Base-by-base conservation (phyloP, 1,140 invertebrate species). In the Pachyrhynchus sulphureomaculatus region DNA sequence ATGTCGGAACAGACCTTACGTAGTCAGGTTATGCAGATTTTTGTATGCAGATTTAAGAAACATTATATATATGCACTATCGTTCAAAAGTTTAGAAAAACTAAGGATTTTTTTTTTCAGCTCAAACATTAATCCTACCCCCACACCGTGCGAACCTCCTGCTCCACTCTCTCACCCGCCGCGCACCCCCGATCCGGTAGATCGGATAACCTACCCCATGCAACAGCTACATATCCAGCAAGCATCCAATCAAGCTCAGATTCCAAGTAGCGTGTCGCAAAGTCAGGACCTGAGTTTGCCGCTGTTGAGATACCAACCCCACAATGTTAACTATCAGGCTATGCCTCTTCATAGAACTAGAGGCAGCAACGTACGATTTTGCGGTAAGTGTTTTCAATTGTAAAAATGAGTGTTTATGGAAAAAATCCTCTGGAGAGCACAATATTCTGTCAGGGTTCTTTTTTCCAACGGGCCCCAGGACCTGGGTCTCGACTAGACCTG, bases 311-410 rank as follows among this genome's bases (percentile, higher is more conserved):
- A 86, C 74, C 86, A 88, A 74, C 85, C 83, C 33, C 78, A 81
- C 24, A 77, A 79, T 18, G 75, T 86, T 0, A 79, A 86, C 10
- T 86, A 86, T 66, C 83, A 83, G 5, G 86, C 88, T 0, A 77
- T 90, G 33, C 83, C 84, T 44, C 84, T 92, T 64, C 90, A 92
- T 72, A 82, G 87, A 41, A 91, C 89, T 0, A 85, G 86, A 66
- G 95, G 95, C 0, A 81, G 87, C 41, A 95, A 96, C 77, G 87
- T 95, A 36, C 79, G 86, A n/a, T 84, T 61, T 96, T 58, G 87
- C 48, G 62, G 55, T 58, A 34, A 56, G 42, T 44, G n/a, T 29
- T 29, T 29, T 29, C 26, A 29, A 10, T 29, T 29, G 12, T 29
- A 6, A n/a, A n/a, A n/a, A n/a, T n/a, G n/a, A n/a, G n/a, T n/a